A percentile compares a stretch with the other conserved stretches of the same genome.
Evolutionary conservation across 2,113 vertebrate species (phyloP).

Genomic region (human (Homo sapiens)): GRCh38 chr21:37609001-37609500

Average conservation of each 20-base stretch:
- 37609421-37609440: background rate
- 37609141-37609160: background rate
- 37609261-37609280: background rate
- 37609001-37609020: background rate
- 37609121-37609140: background rate
- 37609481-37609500: background rate
- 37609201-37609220: background rate
- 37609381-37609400: background rate
- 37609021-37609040: background rate
- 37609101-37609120: background rate
- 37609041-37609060: background rate
- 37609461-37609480: background rate
- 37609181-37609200: background rate
- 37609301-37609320: background rate
- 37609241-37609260: background rate
- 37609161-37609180: background rate
- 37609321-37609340: background rate
- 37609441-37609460: background rate
- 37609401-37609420: background rate
- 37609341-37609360: background rate
- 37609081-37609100: background rate
- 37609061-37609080: background rate
- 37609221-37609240: background rate
- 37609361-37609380: background rate
- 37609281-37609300: background rate